Conservation (phyloP, 1,140 invertebrate genomes). For the Berghia stephanieae region DNA sequence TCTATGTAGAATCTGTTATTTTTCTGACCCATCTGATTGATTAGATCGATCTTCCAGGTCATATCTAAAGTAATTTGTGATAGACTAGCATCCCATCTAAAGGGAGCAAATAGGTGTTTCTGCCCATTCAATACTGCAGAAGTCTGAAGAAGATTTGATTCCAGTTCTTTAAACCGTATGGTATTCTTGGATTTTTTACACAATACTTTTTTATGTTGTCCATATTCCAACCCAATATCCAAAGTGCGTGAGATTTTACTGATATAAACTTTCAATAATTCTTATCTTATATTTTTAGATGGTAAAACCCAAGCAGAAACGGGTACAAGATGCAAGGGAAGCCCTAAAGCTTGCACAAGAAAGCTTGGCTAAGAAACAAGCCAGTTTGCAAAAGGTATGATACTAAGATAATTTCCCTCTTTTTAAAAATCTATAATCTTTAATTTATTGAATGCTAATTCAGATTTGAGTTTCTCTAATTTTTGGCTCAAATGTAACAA, state of each 20-base stretch:
- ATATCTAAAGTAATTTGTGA: too few species aligned
- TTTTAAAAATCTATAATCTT: neutral
- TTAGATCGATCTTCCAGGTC: too few species aligned
- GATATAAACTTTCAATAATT: neutral
- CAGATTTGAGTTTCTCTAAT: too few species aligned
- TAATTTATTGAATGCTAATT: neutral
- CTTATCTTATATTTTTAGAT: conserved; percentile 46
- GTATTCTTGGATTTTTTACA: too few species aligned
- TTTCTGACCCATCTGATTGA: too few species aligned
- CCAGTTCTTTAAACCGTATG: too few species aligned
- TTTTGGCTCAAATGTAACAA: too few species aligned
- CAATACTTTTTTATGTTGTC: neutral
- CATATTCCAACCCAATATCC: neutral
- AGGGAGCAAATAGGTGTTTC: too few species aligned
- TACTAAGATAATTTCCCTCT: neutral
- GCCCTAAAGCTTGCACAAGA: conserved; percentile 60
- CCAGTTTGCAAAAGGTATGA: conserved; percentile 59
- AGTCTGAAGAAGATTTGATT: too few species aligned
- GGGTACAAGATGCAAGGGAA: conserved; percentile 63
- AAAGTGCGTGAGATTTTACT: neutral
- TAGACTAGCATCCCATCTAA: too few species aligned
- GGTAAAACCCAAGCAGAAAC: conserved; percentile 65
- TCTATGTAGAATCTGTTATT: too few species aligned
- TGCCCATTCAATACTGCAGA: too few species aligned
- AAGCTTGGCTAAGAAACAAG: conserved; percentile 59